Evolutionary conservation across 2,797 vertebrate genomes (phyloP), one percentile per base, ranked within the genome.

Genomic region (Sebastiscus tertius): DNA sequence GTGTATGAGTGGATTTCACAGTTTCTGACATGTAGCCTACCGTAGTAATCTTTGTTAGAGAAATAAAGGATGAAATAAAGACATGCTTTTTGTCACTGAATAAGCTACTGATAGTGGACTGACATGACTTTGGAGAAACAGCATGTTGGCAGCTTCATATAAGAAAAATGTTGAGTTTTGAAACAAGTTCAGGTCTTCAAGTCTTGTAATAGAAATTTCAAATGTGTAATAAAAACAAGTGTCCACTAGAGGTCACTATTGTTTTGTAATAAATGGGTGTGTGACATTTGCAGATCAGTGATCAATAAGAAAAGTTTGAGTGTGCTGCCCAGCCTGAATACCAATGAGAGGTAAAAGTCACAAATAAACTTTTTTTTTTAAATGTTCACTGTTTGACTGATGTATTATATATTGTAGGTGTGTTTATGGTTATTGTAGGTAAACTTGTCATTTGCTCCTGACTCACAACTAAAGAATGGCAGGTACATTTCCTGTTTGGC

Each of bases 221-320:
- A 3, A 60, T 1, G 1, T 63, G 65, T 55, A 59, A 55, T 10
- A 31, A 24, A 29, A 29, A 8, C 1, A 70, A 16, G 1, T 52
- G 11, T 36, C 61, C 81, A 84, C 65, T 11, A 70, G 52, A 18
- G 18, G 69, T 60, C 77, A 18, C 18, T 58, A 54, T 58, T 71
- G 61, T 1, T 1, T 6, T 63, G 2, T 20, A n/a, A 34, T 24
- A 62, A 2, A 6, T 60, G 33, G 6, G 0, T 6, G 68, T 73
- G 34, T 24, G 34, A 72, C 31, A 46, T 58, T 33, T 6, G 59
- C 18, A 56, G 31, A 60, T 46, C 36, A 46, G 26, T 49, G 2
- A 56, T 42, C 3, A 56, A 1, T 24, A 42, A 56, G 6, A 55
- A 39, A 62, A 4, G 10, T 72, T 39, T 54, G 2, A 27, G 10